phyloP scores from a whole-genome alignment of 2,888 invertebrate species.

The Selenia dentaria region DNA sequence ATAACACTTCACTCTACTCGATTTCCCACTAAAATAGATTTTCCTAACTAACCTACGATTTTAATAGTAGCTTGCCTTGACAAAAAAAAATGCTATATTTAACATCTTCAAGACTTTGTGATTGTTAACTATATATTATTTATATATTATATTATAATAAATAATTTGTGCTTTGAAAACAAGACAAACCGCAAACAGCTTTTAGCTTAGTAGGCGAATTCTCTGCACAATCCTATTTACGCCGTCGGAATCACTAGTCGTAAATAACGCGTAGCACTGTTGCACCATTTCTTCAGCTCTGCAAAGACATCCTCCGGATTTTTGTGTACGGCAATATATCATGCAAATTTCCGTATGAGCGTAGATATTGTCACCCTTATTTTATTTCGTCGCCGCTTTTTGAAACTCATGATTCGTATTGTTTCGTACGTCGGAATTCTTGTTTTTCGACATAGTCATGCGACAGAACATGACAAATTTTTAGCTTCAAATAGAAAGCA shows the following conservation, averaged over 20 bases:
- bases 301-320: too few species aligned
- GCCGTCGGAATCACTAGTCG: slow-evolving; percentile 73
- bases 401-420: slow-evolving; percentile 35
- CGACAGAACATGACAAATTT: slow-evolving; percentile 31
- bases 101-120: too few species aligned
- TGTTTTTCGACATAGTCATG: slow-evolving; percentile 35
- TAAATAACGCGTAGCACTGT: slow-evolving; percentile 74
- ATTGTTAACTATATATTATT: too few species aligned
- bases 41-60: too few species aligned
- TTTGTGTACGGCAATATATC: slow-evolving; percentile 48
- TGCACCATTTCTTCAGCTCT: too few species aligned
- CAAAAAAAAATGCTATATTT: too few species aligned
- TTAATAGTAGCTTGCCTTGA: too few species aligned
- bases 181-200: too few species aligned
- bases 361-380: slow-evolving; percentile 27
- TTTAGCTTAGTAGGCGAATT: slow-evolving; percentile 65
- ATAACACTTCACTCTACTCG: too few species aligned
- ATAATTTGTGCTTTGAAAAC: too few species aligned
- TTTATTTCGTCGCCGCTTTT: slow-evolving; percentile 25
- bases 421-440: slow-evolving; percentile 31
- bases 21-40: too few species aligned
- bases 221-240: slow-evolving; percentile 59
- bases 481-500: slow-evolving; percentile 19
- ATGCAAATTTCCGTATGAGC: slow-evolving; percentile 37
- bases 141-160: too few species aligned